Evolutionary conservation across 2,888 invertebrate genomes (phyloP), one percentile per base, ranked within the genome.

Genomic region (Danaus chrysippus): DNA sequence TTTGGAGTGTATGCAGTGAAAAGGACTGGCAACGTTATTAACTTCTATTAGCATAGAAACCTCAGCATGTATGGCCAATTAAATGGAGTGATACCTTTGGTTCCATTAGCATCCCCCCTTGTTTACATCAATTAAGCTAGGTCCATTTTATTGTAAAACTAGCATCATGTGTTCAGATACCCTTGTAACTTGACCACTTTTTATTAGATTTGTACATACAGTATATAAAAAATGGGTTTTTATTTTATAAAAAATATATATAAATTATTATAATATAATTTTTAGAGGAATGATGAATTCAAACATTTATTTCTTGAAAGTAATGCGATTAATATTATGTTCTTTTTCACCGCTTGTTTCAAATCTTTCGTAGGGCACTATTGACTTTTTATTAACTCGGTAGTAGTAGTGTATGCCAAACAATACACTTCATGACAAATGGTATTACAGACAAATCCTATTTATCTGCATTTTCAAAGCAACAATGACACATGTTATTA

Each of bases 31-130:
- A 79, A 85, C 79, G 79, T 85, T 87, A 87, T 89, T 90, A 89
- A 85, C 83, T 78, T 83, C 87, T 89, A 89, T 91, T 89, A 89
- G 82, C 86, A 82, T 72, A 75, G 86, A 82, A 87, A 88, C 90
- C 90, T 89, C 89, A 86, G 83, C 87, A 81, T 81, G 81, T 87
- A 83, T 87, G 87, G 83, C 84, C 87, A 88, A 89, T 89, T 91
- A 89, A 88, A 86, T 81, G 82, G 87, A 88, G 87, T 88, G 87
- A 89, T 89, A 87, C 87, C 86, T 84, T 49, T 83, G 81, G 86
- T 84, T 89, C 90, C 89, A 90, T 90, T 90, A 89, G 86, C 79
- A 77, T 75, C 76, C 76, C 77, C 75, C 78, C 80, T 83, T 89
- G 88, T 89, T 89, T 88, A 88, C 88, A 84, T 85, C 88, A 87